Evolutionary conservation across 2,797 vertebrate genomes (phyloP).

Genomic region (Phaenicophaeus curvirostris): DNA sequence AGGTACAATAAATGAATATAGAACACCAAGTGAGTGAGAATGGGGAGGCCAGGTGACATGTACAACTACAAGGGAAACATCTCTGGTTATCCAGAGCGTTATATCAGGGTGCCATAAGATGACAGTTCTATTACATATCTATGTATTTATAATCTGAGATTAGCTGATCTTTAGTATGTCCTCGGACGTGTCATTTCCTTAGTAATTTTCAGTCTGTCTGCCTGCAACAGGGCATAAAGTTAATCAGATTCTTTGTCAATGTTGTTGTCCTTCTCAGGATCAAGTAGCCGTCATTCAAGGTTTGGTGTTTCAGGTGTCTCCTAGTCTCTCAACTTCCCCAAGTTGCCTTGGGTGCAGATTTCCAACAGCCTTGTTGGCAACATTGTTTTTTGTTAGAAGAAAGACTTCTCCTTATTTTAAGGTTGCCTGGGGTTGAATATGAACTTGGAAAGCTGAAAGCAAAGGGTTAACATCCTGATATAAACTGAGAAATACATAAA

Average conservation of each 20-base stretch:
- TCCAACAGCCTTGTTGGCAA: neutral
- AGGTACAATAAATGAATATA: neutral
- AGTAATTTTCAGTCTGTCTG: neutral
- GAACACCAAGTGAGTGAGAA: neutral
- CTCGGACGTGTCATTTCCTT: neutral
- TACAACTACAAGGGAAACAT: neutral
- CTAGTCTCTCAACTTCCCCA: neutral
- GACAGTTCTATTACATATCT: neutral
- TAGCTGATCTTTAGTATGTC: neutral
- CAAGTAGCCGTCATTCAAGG: neutral
- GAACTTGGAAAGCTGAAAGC: neutral
- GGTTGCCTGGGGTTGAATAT: neutral
- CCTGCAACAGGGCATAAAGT: neutral
- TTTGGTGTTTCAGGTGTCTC: neutral
- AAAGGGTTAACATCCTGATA: neutral
- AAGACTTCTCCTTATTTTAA: neutral
- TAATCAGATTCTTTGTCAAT: neutral
- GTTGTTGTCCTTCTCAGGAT: neutral
- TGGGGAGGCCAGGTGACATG: neutral
- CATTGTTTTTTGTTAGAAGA: neutral
- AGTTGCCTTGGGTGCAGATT: neutral
- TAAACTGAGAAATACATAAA: neutral
- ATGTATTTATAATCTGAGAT: neutral
- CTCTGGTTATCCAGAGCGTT: neutral
- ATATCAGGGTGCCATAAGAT: neutral